phyloP scores from a whole-genome alignment of 2,888 invertebrate genomes.

The Aleiodes alternator region DNA sequence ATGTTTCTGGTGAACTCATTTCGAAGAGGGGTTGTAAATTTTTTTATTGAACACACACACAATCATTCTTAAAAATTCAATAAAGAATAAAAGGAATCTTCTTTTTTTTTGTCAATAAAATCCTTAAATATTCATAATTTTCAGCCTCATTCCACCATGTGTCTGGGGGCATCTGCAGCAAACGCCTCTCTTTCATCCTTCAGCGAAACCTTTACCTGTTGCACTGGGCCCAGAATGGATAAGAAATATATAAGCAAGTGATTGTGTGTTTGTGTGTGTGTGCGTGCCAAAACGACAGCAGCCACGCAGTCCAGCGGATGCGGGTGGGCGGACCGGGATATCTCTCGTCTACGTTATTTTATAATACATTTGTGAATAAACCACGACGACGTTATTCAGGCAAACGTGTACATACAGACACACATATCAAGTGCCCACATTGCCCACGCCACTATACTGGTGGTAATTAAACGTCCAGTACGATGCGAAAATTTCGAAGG shows the following conservation, averaged over 20 bases:
- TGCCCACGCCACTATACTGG: conserved; percentile 31
- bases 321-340: conserved; percentile 70
- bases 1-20: neutral
- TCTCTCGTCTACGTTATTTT: conserved; percentile 41
- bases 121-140: no score
- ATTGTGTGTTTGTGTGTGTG: neutral
- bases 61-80: neutral
- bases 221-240: conserved; percentile 1
- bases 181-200: neutral
- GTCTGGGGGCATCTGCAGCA: conserved; percentile 24
- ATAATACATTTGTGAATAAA: conserved; percentile 31
- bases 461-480: conserved; percentile 45
- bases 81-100: neutral
- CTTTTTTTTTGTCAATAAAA: no score
- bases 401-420: conserved; percentile 14
- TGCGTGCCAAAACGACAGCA: conserved; percentile 31
- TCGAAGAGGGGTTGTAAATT: neutral
- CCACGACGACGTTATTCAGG: conserved; percentile 7
- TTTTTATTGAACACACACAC: neutral
- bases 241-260: neutral
- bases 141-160: neutral
- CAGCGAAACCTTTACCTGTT: conserved; percentile 36
- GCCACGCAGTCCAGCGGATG: conserved; percentile 62
- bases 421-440: conserved; percentile 45
- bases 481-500: conserved; percentile 2